These are phyloP conservation scores for Anas platyrhynchos DNA, from an alignment of 2,113 vertebrate species.

Conservation along the genomic window DNA sequence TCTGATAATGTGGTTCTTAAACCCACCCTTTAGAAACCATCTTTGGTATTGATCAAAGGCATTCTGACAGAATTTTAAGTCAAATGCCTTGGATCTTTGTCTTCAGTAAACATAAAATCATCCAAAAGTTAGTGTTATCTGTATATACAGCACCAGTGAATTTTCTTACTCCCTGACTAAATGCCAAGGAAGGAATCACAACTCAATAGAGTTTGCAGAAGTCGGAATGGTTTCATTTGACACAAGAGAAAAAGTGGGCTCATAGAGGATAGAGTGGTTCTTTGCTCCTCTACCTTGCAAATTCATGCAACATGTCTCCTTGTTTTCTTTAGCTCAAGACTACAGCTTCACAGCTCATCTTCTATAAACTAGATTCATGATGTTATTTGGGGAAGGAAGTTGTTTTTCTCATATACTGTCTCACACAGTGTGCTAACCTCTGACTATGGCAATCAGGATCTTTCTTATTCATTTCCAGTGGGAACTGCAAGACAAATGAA, in stretches of 20 bases:
- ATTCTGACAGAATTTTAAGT: background rate
- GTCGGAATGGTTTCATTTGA: background rate
- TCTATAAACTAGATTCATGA: background rate
- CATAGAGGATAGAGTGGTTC: background rate
- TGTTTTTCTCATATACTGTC: background rate
- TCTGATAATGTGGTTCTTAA: background rate
- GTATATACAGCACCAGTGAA: background rate
- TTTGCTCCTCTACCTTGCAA: background rate
- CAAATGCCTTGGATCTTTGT: background rate
- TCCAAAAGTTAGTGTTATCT: background rate
- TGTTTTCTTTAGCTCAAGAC: too few species aligned
- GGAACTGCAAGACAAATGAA: slow-evolving; percentile 48
- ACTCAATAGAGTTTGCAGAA: background rate
- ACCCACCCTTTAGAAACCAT: background rate
- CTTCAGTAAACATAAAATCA: background rate
- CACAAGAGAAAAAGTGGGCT: background rate
- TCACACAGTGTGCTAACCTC: slow-evolving; percentile 23
- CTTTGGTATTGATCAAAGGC: background rate
- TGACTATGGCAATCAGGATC: slow-evolving; percentile 28
- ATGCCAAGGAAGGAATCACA: background rate
- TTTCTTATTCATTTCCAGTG: slow-evolving; percentile 14
- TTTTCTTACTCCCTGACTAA: background rate
- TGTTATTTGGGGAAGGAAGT: slow-evolving; percentile 6
- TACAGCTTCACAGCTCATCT: background rate
- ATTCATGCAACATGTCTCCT: background rate